Base-by-base conservation (phyloP, 2,113 vertebrate species). In the Prinia subflava region DNA sequence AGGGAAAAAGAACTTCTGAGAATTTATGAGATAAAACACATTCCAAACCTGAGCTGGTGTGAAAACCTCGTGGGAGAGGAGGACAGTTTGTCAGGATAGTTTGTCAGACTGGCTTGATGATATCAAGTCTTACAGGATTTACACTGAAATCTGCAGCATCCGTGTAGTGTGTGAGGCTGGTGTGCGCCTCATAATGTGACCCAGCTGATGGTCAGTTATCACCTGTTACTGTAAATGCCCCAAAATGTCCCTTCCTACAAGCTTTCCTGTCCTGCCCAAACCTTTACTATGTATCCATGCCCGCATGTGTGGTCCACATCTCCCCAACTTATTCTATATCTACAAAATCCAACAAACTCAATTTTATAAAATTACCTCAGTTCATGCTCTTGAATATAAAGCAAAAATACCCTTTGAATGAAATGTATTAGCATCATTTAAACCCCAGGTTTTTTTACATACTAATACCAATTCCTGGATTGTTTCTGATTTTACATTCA, bases 31-130 rank as follows among this genome's bases (percentile, higher is more conserved):
- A 46, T 49, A 46, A 74, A 69, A 73, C 9, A 25, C 31, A 15
- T 79, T 56, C 56, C 55, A 31, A 22, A 12, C 15, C 31, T 44
- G 31, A 76, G 31, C 42, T 59, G 22, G 15, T 56, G 59, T 18
- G 35, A 47, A 79, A 37, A 37, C 11, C 1, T 39, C 39, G 1
- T 23, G 46, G 17, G 11, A 44, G 78, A 73, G 21, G 7, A 9
- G 7, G 5, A 35, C 3, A 55, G 21, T 1, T n/a, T n/a, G n/a
- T n/a, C n/a, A n/a, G n/a, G 0, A 27, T 18, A 20, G 10, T 59
- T 59, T 31, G 50, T 22, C 20, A 30, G 25, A 62, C 25, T 53
- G 49, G 13, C 37, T 41, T 64, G 30, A 31, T 57, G 50, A 33
- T 52, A 31, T 7, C 4, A 60, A 52, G 24, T 46, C 15, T 55